Conservation (phyloP, 2,113 vertebrate genomes). For the Regulus satrapa region DNA sequence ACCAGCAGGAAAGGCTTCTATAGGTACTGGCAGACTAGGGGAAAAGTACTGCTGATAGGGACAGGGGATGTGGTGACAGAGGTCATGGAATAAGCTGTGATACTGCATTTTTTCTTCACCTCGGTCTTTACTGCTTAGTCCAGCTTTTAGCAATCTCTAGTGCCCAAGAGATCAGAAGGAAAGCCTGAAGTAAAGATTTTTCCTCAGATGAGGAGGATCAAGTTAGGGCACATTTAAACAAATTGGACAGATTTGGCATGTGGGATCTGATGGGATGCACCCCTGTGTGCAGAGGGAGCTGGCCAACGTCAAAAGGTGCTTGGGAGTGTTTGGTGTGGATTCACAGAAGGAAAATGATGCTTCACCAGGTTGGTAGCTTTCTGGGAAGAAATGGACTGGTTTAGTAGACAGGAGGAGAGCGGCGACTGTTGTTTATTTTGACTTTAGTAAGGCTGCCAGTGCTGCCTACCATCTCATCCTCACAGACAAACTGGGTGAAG, state of each 20-base stretch:
- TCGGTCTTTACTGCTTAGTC: background rate
- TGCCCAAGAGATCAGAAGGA: background rate
- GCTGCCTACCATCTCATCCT: background rate
- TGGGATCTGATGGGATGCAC: background rate
- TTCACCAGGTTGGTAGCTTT: background rate
- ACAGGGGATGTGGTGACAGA: background rate
- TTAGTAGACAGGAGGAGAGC: background rate
- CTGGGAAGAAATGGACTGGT: background rate
- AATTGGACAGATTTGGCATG: background rate
- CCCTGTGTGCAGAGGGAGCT: background rate
- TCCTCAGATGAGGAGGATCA: background rate
- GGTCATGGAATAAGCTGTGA: background rate
- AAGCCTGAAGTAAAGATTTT: background rate
- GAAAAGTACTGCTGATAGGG: background rate
- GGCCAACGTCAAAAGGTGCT: background rate
- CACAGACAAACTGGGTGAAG: background rate
- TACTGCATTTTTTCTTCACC: background rate
- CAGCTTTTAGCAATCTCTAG: background rate
- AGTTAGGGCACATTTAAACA: background rate
- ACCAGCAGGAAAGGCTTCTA: background rate
- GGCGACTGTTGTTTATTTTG: background rate
- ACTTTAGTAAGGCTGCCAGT: background rate
- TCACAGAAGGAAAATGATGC: background rate
- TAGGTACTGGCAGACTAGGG: background rate
- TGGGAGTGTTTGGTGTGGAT: background rate